Evolutionary conservation across 2,888 invertebrate species (phyloP).

Genomic region (Pheosia tremula): DNA sequence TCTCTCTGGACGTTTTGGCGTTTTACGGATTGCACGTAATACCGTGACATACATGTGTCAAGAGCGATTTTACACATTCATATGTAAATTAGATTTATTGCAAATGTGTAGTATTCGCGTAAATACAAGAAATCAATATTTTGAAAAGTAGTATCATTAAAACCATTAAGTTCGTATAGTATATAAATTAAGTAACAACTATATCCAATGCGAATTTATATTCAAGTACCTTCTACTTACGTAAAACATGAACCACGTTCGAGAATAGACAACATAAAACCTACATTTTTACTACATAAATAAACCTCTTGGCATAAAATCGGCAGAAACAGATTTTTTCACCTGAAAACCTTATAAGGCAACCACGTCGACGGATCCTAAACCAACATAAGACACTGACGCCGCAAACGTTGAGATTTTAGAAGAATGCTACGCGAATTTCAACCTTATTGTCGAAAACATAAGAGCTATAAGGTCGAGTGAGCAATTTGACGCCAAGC

Average conservation of each 20-base stretch:
- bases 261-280: not conserved
- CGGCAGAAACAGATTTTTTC: slow-evolving; percentile 33
- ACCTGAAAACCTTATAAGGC: slow-evolving; percentile 48
- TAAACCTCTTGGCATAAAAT: not conserved
- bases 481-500: slow-evolving; percentile 34
- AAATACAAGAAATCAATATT: too few relatives aligned
- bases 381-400: slow-evolving; percentile 49
- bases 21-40: slow-evolving; percentile 29
- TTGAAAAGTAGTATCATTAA: too few relatives aligned
- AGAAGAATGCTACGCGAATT: slow-evolving; percentile 17
- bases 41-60: slow-evolving; percentile 27
- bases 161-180: too few relatives aligned
- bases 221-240: too few relatives aligned
- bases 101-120: too few relatives aligned
- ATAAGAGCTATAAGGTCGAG: slow-evolving; percentile 31
- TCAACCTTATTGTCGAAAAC: slow-evolving; percentile 29
- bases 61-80: not conserved
- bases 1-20: slow-evolving; percentile 33
- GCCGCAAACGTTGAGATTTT: slow-evolving; percentile 18
- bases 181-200: too few relatives aligned
- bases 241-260: too few relatives aligned
- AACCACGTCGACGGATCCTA: slow-evolving; percentile 51
- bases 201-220: too few relatives aligned
- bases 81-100: not conserved
- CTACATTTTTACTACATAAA: not conserved